phyloP scores from a whole-genome alignment of 2,797 vertebrate species.

The Channallabes apus region DNA sequence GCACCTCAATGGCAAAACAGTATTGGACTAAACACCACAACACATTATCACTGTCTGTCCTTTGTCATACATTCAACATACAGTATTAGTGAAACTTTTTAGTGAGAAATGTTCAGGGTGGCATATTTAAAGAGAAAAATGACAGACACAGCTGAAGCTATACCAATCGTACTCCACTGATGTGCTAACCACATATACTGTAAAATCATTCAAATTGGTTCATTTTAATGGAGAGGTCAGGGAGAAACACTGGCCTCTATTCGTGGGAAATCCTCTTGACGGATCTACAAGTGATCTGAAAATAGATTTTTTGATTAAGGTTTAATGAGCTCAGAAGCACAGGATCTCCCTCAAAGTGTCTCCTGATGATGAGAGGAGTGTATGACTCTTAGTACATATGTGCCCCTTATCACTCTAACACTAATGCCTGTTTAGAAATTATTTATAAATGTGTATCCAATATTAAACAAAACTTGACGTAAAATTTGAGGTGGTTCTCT shows the following conservation, averaged over 20 bases:
- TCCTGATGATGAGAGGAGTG: constrained; percentile 61
- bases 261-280: constrained; percentile 75
- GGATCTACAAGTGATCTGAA: constrained; percentile 76
- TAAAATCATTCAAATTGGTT: constrained; percentile 37
- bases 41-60: neutral
- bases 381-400: constrained; percentile 15
- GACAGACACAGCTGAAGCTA: constrained; percentile 7
- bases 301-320: constrained; percentile 84
- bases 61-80: neutral
- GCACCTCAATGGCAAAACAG: neutral
- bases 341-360: constrained; percentile 73
- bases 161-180: constrained; percentile 15
- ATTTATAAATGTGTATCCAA: neutral
- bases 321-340: constrained; percentile 81
- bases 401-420: neutral
- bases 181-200: constrained; percentile 45
- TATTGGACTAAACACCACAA: neutral
- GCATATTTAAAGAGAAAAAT: constrained; percentile 9
- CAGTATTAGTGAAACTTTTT: neutral
- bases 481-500: neutral
- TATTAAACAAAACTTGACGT: neutral
- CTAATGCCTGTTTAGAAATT: neutral
- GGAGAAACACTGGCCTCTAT: constrained; percentile 62
- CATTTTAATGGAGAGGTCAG: constrained; percentile 49
- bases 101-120: neutral